Conservation (phyloP, 1,140 invertebrate genomes). For the Drosophila pallidifrons region DNA sequence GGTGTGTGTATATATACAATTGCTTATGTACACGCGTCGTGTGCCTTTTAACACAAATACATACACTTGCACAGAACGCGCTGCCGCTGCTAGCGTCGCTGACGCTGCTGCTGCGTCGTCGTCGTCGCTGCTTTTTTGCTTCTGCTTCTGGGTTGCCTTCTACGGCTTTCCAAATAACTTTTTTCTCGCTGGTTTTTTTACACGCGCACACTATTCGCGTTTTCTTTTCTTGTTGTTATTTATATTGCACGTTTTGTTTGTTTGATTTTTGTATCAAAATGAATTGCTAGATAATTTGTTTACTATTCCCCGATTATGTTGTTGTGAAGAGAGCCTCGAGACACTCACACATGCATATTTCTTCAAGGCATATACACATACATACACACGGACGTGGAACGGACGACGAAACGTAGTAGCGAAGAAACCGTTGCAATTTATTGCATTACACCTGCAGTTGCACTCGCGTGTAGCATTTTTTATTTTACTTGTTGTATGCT, state of each 20-base stretch:
- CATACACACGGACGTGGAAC: slow-evolving; percentile 10
- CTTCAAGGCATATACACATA: slow-evolving; percentile 32
- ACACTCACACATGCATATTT: slow-evolving; percentile 41
- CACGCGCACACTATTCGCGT: slow-evolving; percentile 34
- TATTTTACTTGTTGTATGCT: slow-evolving; percentile 9
- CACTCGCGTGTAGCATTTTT: slow-evolving; percentile 32
- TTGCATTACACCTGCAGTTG: slow-evolving; percentile 45
- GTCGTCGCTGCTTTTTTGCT: slow-evolving; percentile 40
- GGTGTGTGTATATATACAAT: slow-evolving; percentile 42
- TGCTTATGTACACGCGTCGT: slow-evolving; percentile 45
- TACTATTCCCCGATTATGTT: slow-evolving; percentile 21
- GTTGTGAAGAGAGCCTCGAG: slow-evolving; percentile 19
- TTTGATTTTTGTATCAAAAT: slow-evolving; percentile 28
- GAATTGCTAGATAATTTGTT: slow-evolving; percentile 44
- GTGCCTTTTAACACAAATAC: slow-evolving; percentile 70
- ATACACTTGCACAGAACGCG: slow-evolving; percentile 68
- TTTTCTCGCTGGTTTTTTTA: slow-evolving; percentile 31
- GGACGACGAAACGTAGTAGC: slow-evolving; percentile 1
- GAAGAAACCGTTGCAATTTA: slow-evolving; percentile 45
- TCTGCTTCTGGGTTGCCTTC: slow-evolving; percentile 57
- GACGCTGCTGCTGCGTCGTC: slow-evolving; percentile 34
- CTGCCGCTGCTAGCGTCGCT: slow-evolving; percentile 52
- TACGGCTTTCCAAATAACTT: slow-evolving; percentile 55
- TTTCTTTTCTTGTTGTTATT: slow-evolving; percentile 16
- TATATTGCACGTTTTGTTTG: slow-evolving; percentile 55